Conservation (phyloP, 2,113 vertebrate species). For the Cololabis saira region DNA sequence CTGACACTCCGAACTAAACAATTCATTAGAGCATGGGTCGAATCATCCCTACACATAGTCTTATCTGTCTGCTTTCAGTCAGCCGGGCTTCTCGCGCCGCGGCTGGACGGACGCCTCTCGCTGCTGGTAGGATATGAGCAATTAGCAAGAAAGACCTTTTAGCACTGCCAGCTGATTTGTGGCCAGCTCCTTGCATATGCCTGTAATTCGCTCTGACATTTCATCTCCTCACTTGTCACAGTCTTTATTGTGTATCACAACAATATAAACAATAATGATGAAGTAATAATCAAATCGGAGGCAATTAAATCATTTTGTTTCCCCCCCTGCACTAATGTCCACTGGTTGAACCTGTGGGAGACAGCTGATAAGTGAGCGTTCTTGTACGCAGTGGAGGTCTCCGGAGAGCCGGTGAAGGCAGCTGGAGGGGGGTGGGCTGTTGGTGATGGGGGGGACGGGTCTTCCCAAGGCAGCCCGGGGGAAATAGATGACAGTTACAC, state of each 20-base stretch:
- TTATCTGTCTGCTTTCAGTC: conserved; percentile 71
- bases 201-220: conserved; percentile 83
- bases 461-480: conserved; percentile 69
- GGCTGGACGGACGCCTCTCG: conserved; percentile 60
- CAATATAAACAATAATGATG: conserved; percentile 80
- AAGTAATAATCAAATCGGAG: conserved; percentile 78
- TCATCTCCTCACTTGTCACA: conserved; percentile 79
- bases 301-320: conserved; percentile 70
- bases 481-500: conserved; percentile 84
- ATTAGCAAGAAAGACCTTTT: conserved; percentile 78
- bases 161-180: conserved; percentile 77
- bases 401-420: conserved; percentile 57
- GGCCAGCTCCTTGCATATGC: conserved; percentile 76
- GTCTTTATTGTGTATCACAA: conserved; percentile 80
- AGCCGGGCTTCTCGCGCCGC: conserved; percentile 50
- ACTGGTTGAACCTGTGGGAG: conserved; percentile 80
- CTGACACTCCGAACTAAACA: conserved; percentile 73
- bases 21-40: conserved; percentile 73
- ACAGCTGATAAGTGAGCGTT: conserved; percentile 72
- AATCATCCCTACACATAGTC: conserved; percentile 63
- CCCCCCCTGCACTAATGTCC: conserved; percentile 65
- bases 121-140: conserved; percentile 74
- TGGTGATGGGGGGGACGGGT: background rate
- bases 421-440: conserved; percentile 52
- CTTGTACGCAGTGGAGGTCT: conserved; percentile 56